Evolutionary conservation across 2,113 vertebrate species (phyloP), one percentile per base, ranked within the genome.

Genomic region (Xenopus borealis): DNA sequence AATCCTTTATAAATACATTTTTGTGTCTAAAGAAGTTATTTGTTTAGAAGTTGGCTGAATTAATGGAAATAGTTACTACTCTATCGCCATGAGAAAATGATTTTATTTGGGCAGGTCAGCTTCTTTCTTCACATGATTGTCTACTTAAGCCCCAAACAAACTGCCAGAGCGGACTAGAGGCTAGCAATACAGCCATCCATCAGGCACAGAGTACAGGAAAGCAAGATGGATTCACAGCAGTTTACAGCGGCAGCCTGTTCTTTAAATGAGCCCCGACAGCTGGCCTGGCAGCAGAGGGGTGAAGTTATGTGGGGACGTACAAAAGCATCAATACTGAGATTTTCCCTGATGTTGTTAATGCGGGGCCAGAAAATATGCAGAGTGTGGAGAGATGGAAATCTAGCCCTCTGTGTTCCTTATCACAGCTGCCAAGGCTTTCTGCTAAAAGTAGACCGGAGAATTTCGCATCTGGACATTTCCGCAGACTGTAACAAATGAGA

Each of bases 391-490:
- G 72, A 55, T 74, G 33, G 44, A 12, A 59, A 59, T 67, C 63
- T 45, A 67, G 50, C 19, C 7, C 19, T 67, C 44, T 47, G 8
- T 55, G 53, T 72, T 55, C 62, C 52, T 18, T 58, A 10, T 55
- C 12, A 16, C 53, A 30, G 45, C 23, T 67, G 44, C 52, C 44
- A 59, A 66, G 14, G 47, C 72, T 66, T 40, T 46, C 63, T 46
- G 17, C 17, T 73, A 23, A 66, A 66, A 66, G 62, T 23, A 45
- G 33, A n/a, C 46, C 44, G 18, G 40, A 62, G 13, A 58, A 44
- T 66, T 44, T n/a, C 17, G 63, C 62, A 72, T 57, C 52, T 58
- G 72, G 72, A 62, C 65, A 58, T 73, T 66, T 58, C 4, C 47
- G 19, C 45, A 17, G 40, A 9, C 46, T 67, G 45, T 27, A 65